phyloP scores from a whole-genome alignment of 2,888 invertebrate genomes.

The Empis stercorea region DNA sequence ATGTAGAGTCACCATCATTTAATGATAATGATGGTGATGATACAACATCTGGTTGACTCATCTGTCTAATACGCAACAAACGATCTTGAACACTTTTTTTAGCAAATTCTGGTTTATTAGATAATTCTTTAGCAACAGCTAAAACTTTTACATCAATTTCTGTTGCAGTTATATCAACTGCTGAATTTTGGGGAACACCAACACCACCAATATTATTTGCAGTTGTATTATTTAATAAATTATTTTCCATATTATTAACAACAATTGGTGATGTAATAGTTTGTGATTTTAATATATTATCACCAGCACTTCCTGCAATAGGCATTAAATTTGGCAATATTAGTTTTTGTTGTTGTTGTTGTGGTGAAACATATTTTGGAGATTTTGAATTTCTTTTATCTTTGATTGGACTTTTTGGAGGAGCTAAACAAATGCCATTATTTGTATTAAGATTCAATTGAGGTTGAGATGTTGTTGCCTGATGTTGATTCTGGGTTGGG shows the following conservation, averaged over 20 bases:
- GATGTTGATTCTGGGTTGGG: background rate
- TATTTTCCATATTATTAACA: too few relatives aligned
- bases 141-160: background rate
- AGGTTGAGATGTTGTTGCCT: background rate
- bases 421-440: background rate
- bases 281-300: too few relatives aligned
- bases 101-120: slow-evolving; percentile 13
- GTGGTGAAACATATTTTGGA: too few relatives aligned
- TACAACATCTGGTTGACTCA: too few relatives aligned
- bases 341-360: too few relatives aligned
- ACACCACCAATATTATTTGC: too few relatives aligned
- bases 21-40: too few relatives aligned
- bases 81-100: slow-evolving; percentile 14
- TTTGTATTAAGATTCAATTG: background rate
- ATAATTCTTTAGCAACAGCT: slow-evolving; percentile 6
- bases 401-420: background rate
- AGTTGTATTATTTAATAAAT: too few relatives aligned
- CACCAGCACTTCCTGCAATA: too few relatives aligned
- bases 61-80: slow-evolving; percentile 7
- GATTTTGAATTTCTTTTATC: background rate
- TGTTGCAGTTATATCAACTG: background rate
- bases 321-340: too few relatives aligned
- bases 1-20: too few relatives aligned
- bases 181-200: background rate
- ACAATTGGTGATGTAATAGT: too few relatives aligned